These are phyloP conservation scores for Dicyrtomina minuta DNA, from an alignment of 2,888 invertebrate genomes.

Conservation along the genomic window DNA sequence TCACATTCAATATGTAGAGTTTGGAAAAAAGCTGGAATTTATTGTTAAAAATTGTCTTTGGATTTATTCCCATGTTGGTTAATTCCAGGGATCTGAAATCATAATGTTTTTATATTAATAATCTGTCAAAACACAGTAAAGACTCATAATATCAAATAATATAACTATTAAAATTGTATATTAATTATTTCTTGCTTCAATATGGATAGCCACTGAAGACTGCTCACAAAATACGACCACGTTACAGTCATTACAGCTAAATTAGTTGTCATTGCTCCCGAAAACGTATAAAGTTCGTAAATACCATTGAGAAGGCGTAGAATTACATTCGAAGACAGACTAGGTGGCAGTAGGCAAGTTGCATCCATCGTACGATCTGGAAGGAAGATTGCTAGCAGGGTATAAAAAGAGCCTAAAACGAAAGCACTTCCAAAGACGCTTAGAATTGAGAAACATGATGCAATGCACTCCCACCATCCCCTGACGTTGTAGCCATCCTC, in stretches of 20 bases:
- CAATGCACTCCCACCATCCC: constrained; percentile 1
- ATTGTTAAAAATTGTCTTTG: not conserved
- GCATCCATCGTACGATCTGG: not conserved
- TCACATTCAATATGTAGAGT: not conserved
- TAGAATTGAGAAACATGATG: not conserved
- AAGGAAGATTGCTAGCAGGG: not conserved
- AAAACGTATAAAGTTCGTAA: not conserved
- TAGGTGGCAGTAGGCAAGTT: not conserved
- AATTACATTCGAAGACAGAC: not conserved
- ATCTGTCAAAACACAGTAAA: too few relatives aligned
- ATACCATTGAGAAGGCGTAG: not conserved
- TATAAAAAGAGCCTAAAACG: not conserved
- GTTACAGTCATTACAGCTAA: not conserved
- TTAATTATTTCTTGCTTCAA: not conserved
- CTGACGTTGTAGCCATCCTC: not conserved
- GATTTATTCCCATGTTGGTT: not conserved
- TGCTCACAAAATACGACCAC: constrained; percentile 2
- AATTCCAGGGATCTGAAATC: not conserved
- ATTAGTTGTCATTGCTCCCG: not conserved
- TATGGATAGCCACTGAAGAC: not conserved
- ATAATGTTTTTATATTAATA: too few relatives aligned
- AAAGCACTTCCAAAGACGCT: not conserved
- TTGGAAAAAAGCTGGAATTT: not conserved
- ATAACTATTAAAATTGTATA: too few relatives aligned
- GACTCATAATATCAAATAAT: too few relatives aligned